Evolutionary conservation across 2,888 invertebrate species (phyloP), one percentile per base, ranked within the genome.

Genomic region (Brachypalpus laphriformis): DNA sequence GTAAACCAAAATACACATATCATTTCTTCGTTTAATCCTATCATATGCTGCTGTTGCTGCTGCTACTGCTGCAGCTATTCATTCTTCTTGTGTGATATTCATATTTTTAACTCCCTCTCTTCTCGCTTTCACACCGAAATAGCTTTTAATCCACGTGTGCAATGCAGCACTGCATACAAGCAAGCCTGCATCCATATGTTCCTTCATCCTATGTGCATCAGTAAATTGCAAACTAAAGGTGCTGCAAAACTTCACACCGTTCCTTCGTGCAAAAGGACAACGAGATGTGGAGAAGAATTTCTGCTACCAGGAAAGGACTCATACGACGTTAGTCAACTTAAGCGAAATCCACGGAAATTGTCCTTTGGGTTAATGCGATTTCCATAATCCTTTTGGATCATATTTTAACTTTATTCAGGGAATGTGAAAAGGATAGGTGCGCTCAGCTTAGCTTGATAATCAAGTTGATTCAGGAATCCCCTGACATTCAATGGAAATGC

Each of bases 81-180:
- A 63, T 74, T 85, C 85, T 61, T 80, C 77, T 63, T 57, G 65
- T 87, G 82, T 57, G 59, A 57, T 75, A 70, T 59, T 80, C 59
- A 54, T 71, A 78, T 54, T 80, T 65, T 76, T 47, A 68, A 45
- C 72, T 56, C 72, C 49, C 31, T 57, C 11, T 14, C 49, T 66
- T 74, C 82, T 70, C 45, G 31, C 34, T 18, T 37, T 63, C 47
- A 31, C 5, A 51, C 14, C 20, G 34, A 72, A 82, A 68, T 54
- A 49, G 31, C 61, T 75, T 72, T 80, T 80, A 80, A 80, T 83
- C 68, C 70, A 70, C 56, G 22, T 78, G 37, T 89, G 89, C 89
- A 90, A 88, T 87, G 88, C 88, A 88, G 87, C 88, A 87, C 28
- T 28, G 28, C 34, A 88, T 82, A 88, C 87, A 88, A 87, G 87